Base-by-base conservation (phyloP, 2,797 vertebrate genomes). In the Avahi laniger region DNA sequence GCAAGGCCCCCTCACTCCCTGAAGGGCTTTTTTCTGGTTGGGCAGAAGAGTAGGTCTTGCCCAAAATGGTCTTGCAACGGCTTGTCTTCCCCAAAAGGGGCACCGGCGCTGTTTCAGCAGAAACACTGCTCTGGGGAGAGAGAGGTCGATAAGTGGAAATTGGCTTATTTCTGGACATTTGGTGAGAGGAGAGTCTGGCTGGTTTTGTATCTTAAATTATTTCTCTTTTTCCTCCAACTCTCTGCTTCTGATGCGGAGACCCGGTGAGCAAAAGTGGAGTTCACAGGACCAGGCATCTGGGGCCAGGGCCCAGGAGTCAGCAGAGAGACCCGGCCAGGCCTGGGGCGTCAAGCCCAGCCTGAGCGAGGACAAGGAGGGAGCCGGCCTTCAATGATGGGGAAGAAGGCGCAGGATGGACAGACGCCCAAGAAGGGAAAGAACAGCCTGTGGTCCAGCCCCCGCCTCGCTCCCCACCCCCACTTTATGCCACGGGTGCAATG, bases 81-180 rank as follows among this genome's bases (percentile, higher is more conserved):
- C 33, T 54, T 61, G 6, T 52, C 72, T 59, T 35, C 48, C 78
- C 72, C 82, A 2, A 26, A 61, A 57, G 38, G 35, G 46, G 50
- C 46, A 59, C 17, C 18, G 76, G 61, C 63, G 35, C 54, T 78
- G 41, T 80, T 83, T 54, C 48, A 48, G 54, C 50, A 52, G 35
- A 88, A 72, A 41, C 67, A 33, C 7, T 72, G 59, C 14, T 82
- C 43, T 78, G 61, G 9, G 20, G n/a, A 46, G 20, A 48, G 20
- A 48, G 57, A 54, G 11, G 38, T 6, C 26, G 28, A 20, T n/a
- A 75, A 72, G 43, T 26, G 65, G 52, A 65, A 82, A 65, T 52
- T 35, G 70, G 46, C 52, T 89, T 84, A 38, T 48, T 95, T 94
- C 94, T 63, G 35, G 33, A 80, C 54, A 46, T 81, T 63, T 14